Conservation (phyloP, 1,140 invertebrate species). For the Lutraria rhynchaena region DNA sequence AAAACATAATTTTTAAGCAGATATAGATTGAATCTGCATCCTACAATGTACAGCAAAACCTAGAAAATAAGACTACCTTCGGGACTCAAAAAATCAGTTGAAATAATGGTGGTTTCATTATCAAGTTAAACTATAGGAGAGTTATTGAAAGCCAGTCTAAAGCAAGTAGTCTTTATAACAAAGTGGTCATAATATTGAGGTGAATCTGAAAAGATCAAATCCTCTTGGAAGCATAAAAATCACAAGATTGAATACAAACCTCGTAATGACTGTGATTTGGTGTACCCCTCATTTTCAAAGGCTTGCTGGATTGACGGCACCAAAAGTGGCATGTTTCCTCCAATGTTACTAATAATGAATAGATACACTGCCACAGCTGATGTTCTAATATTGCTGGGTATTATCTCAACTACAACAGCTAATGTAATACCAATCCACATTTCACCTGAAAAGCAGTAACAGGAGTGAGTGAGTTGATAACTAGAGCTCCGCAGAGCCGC, state of each 20-base stretch:
- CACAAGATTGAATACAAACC: conserved; percentile 62
- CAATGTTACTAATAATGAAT: conserved; percentile 81
- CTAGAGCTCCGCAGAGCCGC: no score
- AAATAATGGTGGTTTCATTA: no score
- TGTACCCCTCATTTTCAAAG: conserved; percentile 66
- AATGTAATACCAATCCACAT: conserved; percentile 81
- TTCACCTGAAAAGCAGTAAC: conserved; percentile 73
- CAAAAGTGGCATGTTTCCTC: conserved; percentile 78
- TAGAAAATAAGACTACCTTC: no score
- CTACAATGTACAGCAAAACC: no score
- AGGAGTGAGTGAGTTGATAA: no score
- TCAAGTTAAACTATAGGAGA: no score
- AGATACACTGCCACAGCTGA: conserved; percentile 79
- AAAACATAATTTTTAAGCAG: no score
- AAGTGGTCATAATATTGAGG: no score
- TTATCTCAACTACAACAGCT: conserved; percentile 77
- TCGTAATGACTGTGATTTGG: conserved; percentile 69
- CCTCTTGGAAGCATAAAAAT: background rate
- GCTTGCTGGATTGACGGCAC: conserved; percentile 73
- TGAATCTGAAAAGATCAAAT: background rate
- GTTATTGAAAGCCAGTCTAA: no score
- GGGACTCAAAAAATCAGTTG: no score
- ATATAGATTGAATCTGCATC: no score
- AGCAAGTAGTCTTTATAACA: no score
- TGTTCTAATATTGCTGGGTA: conserved; percentile 75